phyloP scores from a whole-genome alignment of 2,113 vertebrate species.

The Tinamus guttatus region DNA sequence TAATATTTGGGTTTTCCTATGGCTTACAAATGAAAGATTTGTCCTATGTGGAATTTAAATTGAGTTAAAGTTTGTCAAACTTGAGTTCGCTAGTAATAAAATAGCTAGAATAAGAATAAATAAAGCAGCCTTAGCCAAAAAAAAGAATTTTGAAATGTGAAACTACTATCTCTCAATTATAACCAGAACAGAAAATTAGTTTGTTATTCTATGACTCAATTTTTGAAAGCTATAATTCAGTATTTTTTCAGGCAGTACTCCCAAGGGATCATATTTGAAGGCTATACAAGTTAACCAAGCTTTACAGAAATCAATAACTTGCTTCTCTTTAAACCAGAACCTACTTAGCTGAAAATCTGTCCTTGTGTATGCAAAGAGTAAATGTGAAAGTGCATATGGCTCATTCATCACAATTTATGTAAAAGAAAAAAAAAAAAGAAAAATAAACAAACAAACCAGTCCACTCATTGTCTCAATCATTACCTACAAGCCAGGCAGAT shows the following conservation, averaged over 20 bases:
- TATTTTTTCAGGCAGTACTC: neutral
- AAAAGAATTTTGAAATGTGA: neutral
- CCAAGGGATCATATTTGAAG: neutral
- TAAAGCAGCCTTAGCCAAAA: neutral
- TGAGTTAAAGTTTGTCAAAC: neutral
- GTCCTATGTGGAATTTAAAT: neutral
- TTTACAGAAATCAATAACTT: neutral
- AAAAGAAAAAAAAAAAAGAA: neutral
- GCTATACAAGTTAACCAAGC: neutral
- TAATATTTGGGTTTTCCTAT: neutral
- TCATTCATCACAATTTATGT: neutral
- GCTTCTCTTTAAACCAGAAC: neutral
- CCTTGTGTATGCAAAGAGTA: neutral
- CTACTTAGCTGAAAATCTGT: neutral
- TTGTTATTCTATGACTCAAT: neutral
- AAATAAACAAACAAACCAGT: neutral
- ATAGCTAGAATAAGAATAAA: neutral
- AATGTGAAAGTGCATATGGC: neutral
- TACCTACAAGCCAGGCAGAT: neutral
- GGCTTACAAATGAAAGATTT: neutral
- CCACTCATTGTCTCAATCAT: neutral
- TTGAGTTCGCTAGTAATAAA: neutral
- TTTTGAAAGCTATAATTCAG: neutral
- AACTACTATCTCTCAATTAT: neutral
- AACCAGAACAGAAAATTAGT: neutral